Conservation (phyloP, 2,113 vertebrate species). For the Gallinago media region DNA sequence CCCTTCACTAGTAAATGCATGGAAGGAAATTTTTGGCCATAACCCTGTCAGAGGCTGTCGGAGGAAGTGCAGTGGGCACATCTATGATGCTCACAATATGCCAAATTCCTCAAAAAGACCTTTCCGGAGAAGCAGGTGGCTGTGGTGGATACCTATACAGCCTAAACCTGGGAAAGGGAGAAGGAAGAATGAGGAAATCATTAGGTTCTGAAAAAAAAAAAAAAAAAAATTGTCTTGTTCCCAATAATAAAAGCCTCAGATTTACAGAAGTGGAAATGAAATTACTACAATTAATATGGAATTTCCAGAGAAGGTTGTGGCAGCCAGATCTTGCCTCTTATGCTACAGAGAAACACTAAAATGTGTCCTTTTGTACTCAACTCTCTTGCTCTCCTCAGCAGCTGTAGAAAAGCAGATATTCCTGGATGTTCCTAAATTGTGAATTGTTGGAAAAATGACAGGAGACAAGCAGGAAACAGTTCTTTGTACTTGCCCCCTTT, state of each 20-base stretch:
- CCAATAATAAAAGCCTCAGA: not conserved
- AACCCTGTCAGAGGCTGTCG: fast-evolving
- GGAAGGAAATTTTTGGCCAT: not conserved
- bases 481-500: not conserved
- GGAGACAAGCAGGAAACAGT: not conserved
- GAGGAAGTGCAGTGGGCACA: not conserved
- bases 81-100: not conserved
- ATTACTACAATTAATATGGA: not conserved
- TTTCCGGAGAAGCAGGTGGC: not conserved
- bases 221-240: not conserved
- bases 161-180: not conserved
- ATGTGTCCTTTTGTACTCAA: not conserved
- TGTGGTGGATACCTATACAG: not conserved
- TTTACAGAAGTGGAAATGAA: not conserved
- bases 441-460: not conserved
- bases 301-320: not conserved
- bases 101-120: not conserved
- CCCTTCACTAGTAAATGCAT: not conserved
- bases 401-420: not conserved
- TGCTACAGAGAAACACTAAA: not conserved
- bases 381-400: not conserved
- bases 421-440: not conserved
- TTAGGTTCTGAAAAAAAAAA: not conserved
- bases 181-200: not conserved
- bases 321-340: not conserved